Evolutionary conservation across 2,113 vertebrate genomes (phyloP).

Genomic region (Pseudorectes ferrugineus): DNA sequence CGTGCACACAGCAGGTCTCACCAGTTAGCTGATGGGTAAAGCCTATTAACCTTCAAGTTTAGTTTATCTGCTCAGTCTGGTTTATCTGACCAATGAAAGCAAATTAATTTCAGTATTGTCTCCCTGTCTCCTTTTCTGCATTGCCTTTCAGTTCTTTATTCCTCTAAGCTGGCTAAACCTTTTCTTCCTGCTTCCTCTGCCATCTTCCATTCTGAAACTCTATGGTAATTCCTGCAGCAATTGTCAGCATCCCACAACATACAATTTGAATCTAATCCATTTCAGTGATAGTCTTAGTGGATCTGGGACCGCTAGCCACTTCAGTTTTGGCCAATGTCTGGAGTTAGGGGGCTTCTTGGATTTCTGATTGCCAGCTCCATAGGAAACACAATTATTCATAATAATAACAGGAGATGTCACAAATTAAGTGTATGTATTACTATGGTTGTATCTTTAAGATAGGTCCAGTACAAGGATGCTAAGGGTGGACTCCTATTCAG

Average conservation of each 20-base stretch:
- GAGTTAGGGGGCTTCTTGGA: neutral
- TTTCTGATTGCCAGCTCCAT: neutral
- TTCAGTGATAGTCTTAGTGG: neutral
- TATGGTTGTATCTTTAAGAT: neutral
- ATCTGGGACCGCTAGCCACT: neutral
- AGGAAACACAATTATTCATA: neutral
- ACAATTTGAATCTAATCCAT: neutral
- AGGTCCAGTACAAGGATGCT: neutral
- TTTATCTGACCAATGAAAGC: neutral
- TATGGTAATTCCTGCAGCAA: neutral
- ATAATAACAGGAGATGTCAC: neutral
- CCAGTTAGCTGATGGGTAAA: neutral
- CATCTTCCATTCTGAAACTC: neutral
- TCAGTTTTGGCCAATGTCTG: neutral
- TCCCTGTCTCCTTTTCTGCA: neutral
- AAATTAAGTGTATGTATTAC: neutral
- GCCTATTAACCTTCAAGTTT: neutral
- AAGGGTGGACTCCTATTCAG: neutral
- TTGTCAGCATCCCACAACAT: neutral
- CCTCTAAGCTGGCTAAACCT: neutral
- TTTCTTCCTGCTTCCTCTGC: neutral
- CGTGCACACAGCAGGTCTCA: neutral
- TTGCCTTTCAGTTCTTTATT: neutral
- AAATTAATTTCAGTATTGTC: neutral
- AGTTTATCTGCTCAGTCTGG: neutral